phyloP scores from a whole-genome alignment of 2,888 invertebrate genomes.

The Galeruca laticollis region DNA sequence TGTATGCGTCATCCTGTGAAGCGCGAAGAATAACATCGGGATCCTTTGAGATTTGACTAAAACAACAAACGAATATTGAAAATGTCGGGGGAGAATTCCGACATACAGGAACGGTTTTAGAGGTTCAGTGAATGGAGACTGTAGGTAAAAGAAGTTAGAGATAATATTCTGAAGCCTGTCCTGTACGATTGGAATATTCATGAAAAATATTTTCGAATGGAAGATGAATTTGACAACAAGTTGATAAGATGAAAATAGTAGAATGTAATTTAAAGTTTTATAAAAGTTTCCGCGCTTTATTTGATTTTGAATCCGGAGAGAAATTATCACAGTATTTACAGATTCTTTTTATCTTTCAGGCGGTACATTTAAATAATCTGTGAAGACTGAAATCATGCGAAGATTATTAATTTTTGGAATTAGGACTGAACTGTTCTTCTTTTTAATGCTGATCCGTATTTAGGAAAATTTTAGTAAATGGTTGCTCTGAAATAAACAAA shows the following conservation, averaged over 20 bases:
- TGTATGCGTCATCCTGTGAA: conserved; percentile 39
- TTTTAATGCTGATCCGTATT: too few species aligned
- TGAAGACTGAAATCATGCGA: too few species aligned
- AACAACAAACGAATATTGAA: conserved; percentile 38
- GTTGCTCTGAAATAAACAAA: too few species aligned
- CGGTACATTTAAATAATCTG: too few species aligned
- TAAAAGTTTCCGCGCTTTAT: neutral
- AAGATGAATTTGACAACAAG: neutral
- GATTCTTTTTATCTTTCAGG: too few species aligned
- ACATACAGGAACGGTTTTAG: neutral
- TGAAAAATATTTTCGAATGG: neutral
- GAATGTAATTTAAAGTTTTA: neutral
- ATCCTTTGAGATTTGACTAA: conserved; percentile 48
- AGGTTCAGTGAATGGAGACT: too few species aligned
- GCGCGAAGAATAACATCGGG: conserved; percentile 45
- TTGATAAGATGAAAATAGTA: neutral
- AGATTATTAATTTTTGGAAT: too few species aligned
- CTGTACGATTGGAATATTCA: neutral
- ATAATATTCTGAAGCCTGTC: neutral
- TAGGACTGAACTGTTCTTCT: too few species aligned
- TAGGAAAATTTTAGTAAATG: too few species aligned
- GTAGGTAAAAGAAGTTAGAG: too few species aligned
- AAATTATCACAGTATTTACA: too few species aligned
- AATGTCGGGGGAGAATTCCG: neutral
- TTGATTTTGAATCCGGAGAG: too few species aligned